These are phyloP conservation scores for Gracilinanus agilis DNA, from an alignment of 2,113 vertebrate species.

Conservation along the genomic window DNA sequence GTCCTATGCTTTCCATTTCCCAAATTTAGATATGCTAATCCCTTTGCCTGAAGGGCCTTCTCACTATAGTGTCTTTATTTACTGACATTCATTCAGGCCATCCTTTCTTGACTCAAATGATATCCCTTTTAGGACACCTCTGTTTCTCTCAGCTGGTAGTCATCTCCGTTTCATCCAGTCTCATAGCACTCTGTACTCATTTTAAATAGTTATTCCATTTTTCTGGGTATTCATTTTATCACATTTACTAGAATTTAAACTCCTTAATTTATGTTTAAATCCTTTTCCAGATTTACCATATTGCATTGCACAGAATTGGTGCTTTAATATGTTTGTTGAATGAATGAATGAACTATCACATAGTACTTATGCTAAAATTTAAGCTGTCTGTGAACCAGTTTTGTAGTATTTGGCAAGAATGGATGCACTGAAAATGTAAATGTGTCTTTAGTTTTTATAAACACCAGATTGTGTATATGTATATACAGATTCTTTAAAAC, in stretches of 20 bases:
- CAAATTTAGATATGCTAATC: background rate
- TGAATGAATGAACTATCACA: conserved; percentile 1
- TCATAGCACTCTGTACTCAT: background rate
- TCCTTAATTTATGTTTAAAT: background rate
- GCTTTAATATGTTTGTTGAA: background rate
- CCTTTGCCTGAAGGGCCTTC: background rate
- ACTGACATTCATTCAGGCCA: background rate
- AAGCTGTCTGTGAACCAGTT: background rate
- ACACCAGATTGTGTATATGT: conserved; percentile 8
- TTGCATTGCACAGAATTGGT: background rate
- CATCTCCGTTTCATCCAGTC: background rate
- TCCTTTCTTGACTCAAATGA: background rate
- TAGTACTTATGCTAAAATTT: background rate
- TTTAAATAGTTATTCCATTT: background rate
- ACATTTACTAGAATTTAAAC: background rate
- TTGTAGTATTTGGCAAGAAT: background rate
- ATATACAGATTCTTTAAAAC: background rate
- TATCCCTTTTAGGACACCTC: background rate
- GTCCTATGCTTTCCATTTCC: background rate
- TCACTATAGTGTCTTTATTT: background rate
- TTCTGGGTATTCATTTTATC: background rate
- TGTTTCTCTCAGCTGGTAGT: background rate
- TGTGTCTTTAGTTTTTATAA: conserved; percentile 9
- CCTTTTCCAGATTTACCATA: background rate
- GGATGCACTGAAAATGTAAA: conserved; percentile 10